phyloP scores from a whole-genome alignment of 2,888 invertebrate species.

The Andrena trimmerana region DNA sequence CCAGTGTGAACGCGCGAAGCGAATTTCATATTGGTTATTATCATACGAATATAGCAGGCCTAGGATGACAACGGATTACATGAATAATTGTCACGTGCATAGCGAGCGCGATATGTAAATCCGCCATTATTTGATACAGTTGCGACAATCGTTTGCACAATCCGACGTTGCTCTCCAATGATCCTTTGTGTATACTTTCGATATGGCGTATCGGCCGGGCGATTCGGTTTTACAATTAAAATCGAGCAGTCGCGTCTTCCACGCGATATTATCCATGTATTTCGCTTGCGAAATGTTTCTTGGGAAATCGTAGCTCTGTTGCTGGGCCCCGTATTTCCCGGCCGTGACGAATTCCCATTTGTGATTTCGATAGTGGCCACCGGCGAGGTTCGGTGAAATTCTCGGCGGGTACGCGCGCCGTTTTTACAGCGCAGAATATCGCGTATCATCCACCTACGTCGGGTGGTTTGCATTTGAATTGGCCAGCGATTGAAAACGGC shows the following conservation, averaged over 20 bases:
- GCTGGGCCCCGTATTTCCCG: neutral
- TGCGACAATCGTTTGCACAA: conserved; percentile 60
- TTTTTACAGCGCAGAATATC: conserved; percentile 27
- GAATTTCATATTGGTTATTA: conserved; percentile 73
- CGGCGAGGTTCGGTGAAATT: conserved; percentile 1
- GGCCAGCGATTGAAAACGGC: conserved; percentile 61
- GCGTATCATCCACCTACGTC: neutral
- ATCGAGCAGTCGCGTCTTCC: conserved; percentile 36
- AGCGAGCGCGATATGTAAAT: conserved; percentile 66
- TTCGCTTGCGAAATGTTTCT: conserved; percentile 2
- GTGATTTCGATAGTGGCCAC: neutral
- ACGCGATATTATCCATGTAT: neutral
- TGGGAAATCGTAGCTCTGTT: neutral
- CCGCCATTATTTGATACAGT: conserved; percentile 67
- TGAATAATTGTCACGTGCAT: conserved; percentile 70
- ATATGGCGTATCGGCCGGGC: conserved; percentile 21
- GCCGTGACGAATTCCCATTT: neutral
- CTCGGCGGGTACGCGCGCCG: neutral
- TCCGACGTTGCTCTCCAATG: conserved; percentile 41
- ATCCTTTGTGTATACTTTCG: conserved; percentile 53
- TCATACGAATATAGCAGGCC: conserved; percentile 71
- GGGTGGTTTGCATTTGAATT: conserved; percentile 60
- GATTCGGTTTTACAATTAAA: conserved; percentile 39
- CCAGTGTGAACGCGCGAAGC: conserved; percentile 56
- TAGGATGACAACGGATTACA: conserved; percentile 71